Percentiles rank a stretch among this genome's conserved stretches.
These are phyloP conservation scores for Umimayanthus chanpuru DNA, from an alignment of 92 coral and sea anemone species.

Conservation along the genomic window DNA sequence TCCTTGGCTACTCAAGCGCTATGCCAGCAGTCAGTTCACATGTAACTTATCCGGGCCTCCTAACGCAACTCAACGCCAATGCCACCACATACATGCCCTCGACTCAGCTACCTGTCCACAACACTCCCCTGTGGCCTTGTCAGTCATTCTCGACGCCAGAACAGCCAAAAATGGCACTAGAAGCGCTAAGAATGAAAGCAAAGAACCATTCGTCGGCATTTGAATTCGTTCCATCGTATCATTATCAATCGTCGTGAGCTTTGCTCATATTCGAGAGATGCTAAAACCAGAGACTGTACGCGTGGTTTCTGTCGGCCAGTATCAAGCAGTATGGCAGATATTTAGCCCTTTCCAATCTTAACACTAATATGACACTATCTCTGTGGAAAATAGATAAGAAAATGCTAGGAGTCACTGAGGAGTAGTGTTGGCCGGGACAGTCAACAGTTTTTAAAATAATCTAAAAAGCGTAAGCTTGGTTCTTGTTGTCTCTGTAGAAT, in stretches of 20 bases:
- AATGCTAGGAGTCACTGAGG: not conserved
- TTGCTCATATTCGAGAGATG: not conserved
- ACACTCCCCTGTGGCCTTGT: constrained; percentile 92
- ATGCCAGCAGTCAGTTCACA: constrained; percentile 89
- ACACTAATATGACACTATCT: not conserved
- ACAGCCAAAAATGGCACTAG: constrained; percentile 88
- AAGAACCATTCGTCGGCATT: constrained; percentile 93
- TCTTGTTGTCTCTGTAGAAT: not conserved
- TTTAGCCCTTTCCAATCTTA: not conserved
- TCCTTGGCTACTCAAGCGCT: constrained; percentile 86
- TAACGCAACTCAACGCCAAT: constrained; percentile 85
- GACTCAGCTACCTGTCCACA: constrained; percentile 90
- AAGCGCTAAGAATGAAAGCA: constrained; percentile 91
- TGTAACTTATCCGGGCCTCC: constrained; percentile 78
- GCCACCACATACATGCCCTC: constrained; percentile 87
- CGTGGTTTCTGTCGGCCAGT: not conserved
- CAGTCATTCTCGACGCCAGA: constrained; percentile 79
- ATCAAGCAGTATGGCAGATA: not conserved
- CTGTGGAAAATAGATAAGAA: not conserved
- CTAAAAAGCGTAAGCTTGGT: not conserved
- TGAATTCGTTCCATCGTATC: constrained; percentile 91
- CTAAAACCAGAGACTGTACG: not conserved
- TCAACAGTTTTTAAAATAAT: not conserved
- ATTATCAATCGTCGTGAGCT: constrained; percentile 50
- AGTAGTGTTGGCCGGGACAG: not conserved